Evolutionary conservation across 2,888 invertebrate genomes (phyloP).

Genomic region (Meta bourneti): DNA sequence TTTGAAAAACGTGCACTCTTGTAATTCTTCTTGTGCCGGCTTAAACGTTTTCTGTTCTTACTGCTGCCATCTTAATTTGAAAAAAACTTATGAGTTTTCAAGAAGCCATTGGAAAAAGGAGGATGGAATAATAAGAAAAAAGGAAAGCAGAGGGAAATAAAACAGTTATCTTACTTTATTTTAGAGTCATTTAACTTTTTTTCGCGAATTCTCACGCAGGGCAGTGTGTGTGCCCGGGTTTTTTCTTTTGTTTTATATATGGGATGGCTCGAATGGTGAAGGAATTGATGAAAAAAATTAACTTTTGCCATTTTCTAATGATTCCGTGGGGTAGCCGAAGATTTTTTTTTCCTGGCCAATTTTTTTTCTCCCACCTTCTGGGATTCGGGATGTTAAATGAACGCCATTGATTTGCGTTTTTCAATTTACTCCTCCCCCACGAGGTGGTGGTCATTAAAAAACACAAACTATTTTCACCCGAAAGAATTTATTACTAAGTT

Average conservation of each 20-base stretch:
- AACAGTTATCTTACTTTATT: constrained; percentile 77
- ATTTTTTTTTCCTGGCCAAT: constrained; percentile 37
- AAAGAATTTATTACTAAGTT: constrained; percentile 59
- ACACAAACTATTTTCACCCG: constrained; percentile 58
- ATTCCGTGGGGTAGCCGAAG: constrained; percentile 66
- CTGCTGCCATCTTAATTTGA: constrained; percentile 73
- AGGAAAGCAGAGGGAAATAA: constrained; percentile 49
- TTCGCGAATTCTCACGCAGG: constrained; percentile 46
- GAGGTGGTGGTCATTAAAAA: constrained; percentile 71
- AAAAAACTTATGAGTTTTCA: constrained; percentile 72
- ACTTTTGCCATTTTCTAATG: constrained; percentile 72
- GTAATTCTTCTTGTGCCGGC: constrained; percentile 51
- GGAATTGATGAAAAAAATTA: constrained; percentile 76
- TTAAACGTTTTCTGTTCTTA: constrained; percentile 58
- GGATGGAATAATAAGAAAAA: constrained; percentile 19
- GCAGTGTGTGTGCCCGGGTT: neutral
- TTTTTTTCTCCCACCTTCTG: neutral
- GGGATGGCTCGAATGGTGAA: constrained; percentile 1
- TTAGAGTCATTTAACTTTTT: constrained; percentile 75
- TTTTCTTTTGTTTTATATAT: neutral
- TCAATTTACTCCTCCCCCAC: constrained; percentile 58
- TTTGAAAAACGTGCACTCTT: constrained; percentile 11
- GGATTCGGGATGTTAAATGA: constrained; percentile 63
- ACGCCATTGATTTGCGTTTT: constrained; percentile 75
- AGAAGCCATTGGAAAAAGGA: constrained; percentile 58